Evolutionary conservation across 2,113 vertebrate species (phyloP).

Genomic region (Trochalopteron elliotii): DNA sequence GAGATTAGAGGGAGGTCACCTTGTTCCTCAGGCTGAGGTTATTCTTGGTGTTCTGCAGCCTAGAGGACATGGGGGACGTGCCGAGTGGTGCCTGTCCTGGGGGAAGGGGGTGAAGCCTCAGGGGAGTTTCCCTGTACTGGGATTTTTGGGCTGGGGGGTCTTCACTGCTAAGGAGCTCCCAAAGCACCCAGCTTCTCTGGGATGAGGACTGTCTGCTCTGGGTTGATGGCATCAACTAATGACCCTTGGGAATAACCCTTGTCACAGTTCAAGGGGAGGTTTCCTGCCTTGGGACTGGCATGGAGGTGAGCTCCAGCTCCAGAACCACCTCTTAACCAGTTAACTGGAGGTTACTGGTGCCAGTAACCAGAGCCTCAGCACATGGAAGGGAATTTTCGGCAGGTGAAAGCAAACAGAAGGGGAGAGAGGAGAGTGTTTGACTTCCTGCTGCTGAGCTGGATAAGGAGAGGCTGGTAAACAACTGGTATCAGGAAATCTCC

Average conservation of each 20-base stretch:
- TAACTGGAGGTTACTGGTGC: not conserved
- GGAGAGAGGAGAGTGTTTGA: not conserved
- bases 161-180: not conserved
- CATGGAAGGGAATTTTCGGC: not conserved
- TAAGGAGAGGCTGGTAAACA: not conserved
- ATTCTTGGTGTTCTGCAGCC: not conserved
- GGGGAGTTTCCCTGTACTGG: accelerated
- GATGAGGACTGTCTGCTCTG: not conserved
- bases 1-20: constrained; percentile 47
- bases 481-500: not conserved
- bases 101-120: not conserved
- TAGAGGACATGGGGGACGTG: constrained; percentile 8
- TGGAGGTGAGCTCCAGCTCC: not conserved
- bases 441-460: not conserved
- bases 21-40: not conserved
- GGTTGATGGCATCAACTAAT: accelerated
- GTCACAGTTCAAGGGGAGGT: not conserved
- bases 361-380: not conserved
- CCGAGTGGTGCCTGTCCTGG: accelerated
- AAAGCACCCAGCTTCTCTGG: not conserved
- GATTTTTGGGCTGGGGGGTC: not conserved
- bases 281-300: not conserved
- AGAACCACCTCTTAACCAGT: not conserved
- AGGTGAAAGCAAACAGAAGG: not conserved
- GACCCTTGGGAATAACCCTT: accelerated